Base-by-base conservation (phyloP, 2,888 invertebrate genomes). In the Laothoe populi region DNA sequence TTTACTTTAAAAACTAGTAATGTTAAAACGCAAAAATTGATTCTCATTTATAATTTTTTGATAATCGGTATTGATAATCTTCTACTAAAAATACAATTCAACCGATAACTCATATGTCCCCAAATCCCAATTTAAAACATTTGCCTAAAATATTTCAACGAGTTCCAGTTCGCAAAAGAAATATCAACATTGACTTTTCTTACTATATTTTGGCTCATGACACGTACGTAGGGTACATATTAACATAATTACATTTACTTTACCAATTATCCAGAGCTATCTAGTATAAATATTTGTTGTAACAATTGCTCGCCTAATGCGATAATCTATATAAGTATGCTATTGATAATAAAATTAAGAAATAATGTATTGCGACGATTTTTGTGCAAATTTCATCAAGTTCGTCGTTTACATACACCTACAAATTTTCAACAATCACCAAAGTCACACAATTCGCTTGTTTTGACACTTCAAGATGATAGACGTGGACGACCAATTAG, bases 161-260 rank as follows among this genome's bases (percentile, higher is more conserved):
- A n/a, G n/a, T n/a, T n/a, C 19, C 7, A 26, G 13, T 53, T 16
- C 1, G 35, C 53, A 53, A 35, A 53, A 35, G 16, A 31, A 53
- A 19, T 31, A 35, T 8, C 53, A 53, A 35, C 19, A 35, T 35
- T 53, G 53, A 53, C 48, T 53, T 53, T 53, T 31, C 31, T 35
- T 31, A 31, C 5, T 35, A 53, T 11, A 19, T 53, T 35, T 53
- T 35, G 19, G 8, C 10, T 38, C 26, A 21, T 19, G 19, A 0
- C 19, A 53, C 31, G 3, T 35, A 53, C 1, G 8, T 23, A 13
- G 16, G 16, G 26, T 26, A 49, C 49, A 26, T 8, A 49, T 16
- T 24, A 40, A 13, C 4, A 16, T 26, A 26, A n/a, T 48, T 48
- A 16, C 19, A 35, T 53, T 53, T 53, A 31, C 31, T 10, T 53